Base-by-base conservation (phyloP, 2,888 invertebrate species). In the Torymus auratus region DNA sequence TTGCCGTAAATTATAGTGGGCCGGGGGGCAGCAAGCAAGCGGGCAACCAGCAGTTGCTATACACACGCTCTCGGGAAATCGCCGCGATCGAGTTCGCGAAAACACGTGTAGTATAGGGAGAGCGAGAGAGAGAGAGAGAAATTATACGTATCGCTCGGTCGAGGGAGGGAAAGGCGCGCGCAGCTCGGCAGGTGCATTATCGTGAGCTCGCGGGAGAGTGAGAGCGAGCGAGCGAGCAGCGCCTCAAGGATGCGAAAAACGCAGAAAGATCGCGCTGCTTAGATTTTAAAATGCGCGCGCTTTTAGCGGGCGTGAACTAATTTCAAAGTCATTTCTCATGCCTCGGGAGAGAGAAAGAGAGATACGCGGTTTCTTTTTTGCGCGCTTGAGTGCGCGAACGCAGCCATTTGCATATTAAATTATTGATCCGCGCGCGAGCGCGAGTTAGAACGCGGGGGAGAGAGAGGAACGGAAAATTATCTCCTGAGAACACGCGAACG, bases 141-240 rank as follows among this genome's bases (percentile, higher is more conserved):
- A 82, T 78, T 82, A 82, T 81, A 81, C 78, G 68, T 69, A 70
- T 72, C 17, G 70, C 69, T 65, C 69, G n/a, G 71, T 53, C 52
- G 52, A 53, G 52, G 56, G 23, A 11, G 52, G 53, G 53, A 53
- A 69, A 73, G 65, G 55, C 41, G 83, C 41, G 83, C 84, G 78
- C 83, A 80, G 84, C 81, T 83, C 80, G 73, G 28, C 84, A 83
- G 86, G 86, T 86, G 86, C 86, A 84, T 86, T 86, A 86, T 86
- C 86, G 84, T 84, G 61, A 60, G 58, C 56, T 68, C 56, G 61
- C 17, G 53, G 12, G n/a, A n/a, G 17, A 11, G 11, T 15, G 17
- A 10, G 58, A 20, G 13, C n/a, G n/a, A 20, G 11, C 72, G 53
- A 78, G 52, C 58, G 55, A 17, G 80, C 62, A 17, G 41, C 7